A percentile compares a stretch with the other conserved stretches of the same genome.
These are phyloP conservation scores for Euplexia lucipara DNA, from an alignment of 2,888 invertebrate genomes.

Conservation along the genomic window DNA sequence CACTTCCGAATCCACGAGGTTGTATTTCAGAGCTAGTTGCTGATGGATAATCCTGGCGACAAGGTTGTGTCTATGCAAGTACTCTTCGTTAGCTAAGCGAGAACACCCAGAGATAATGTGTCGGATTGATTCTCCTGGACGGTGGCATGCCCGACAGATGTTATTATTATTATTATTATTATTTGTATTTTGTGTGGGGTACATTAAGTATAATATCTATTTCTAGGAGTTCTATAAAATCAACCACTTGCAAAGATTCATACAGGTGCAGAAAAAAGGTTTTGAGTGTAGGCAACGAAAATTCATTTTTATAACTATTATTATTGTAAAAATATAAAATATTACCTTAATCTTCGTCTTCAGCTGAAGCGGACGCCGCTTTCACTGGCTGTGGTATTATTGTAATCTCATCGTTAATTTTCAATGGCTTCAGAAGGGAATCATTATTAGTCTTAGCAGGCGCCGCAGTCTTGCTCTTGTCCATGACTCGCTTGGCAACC, in stretches of 20 bases:
- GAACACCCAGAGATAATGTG: too few species aligned
- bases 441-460: conserved; percentile 86
- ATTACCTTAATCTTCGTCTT: conserved; percentile 79
- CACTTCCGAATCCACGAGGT: too few species aligned
- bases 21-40: too few species aligned
- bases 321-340: background rate
- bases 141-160: too few species aligned
- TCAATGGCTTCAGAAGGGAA: conserved; percentile 94
- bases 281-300: background rate
- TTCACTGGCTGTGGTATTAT: conserved; percentile 97
- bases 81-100: too few species aligned
- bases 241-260: background rate
- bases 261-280: background rate
- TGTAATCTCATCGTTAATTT: conserved; percentile 97
- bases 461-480: conserved; percentile 92
- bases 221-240: background rate
- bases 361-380: conserved; percentile 65
- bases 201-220: background rate
- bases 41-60: too few species aligned
- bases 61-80: too few species aligned
- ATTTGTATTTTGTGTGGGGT: too few species aligned
- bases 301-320: background rate
- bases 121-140: too few species aligned
- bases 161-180: too few species aligned
- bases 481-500: conserved; percentile 96